A percentile compares a stretch with the other conserved stretches of the same genome.
phyloP scores from a whole-genome alignment of 2,888 invertebrate species.

The Creontiades dilutus region DNA sequence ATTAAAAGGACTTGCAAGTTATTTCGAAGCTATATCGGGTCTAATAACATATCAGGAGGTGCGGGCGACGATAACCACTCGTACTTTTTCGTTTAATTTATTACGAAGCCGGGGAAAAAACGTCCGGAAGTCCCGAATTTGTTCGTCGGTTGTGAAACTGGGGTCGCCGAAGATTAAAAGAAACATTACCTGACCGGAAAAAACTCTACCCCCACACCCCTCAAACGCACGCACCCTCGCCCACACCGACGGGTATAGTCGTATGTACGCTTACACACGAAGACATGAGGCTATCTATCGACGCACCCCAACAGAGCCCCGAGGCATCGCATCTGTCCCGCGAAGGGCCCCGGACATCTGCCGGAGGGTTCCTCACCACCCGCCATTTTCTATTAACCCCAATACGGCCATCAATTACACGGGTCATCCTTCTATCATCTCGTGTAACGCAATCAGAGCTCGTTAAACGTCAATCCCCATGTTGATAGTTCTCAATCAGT shows the following conservation, averaged over 20 bases:
- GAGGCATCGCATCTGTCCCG: conserved; percentile 59
- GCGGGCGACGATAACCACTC: not conserved
- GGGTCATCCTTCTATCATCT: conserved; percentile 65
- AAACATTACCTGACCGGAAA: conserved; percentile 39
- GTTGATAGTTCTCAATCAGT: conserved; percentile 65
- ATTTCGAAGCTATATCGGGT: not conserved
- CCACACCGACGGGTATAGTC: not conserved
- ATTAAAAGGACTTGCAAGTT: too few species aligned
- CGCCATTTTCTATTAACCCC: conserved; percentile 74
- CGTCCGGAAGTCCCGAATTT: conserved; percentile 20
- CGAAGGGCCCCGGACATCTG: conserved; percentile 56
- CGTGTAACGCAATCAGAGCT: conserved; percentile 69
- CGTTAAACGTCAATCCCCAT: conserved; percentile 58
- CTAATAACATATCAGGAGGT: not conserved
- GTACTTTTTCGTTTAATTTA: conserved; percentile 5
- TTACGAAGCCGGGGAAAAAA: not conserved
- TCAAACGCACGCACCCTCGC: not conserved
- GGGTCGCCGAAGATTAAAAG: conserved; percentile 11
- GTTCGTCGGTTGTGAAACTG: conserved; percentile 34
- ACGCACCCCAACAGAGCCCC: not conserved
- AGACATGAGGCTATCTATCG: not conserved
- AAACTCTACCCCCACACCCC: not conserved
- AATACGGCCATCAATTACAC: conserved; percentile 73
- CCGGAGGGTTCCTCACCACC: conserved; percentile 35
- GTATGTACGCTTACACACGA: not conserved